Percentiles rank a stretch among this genome's conserved stretches.
Conservation (phyloP, 2,797 vertebrate species). For the Ciconia nigra region DNA sequence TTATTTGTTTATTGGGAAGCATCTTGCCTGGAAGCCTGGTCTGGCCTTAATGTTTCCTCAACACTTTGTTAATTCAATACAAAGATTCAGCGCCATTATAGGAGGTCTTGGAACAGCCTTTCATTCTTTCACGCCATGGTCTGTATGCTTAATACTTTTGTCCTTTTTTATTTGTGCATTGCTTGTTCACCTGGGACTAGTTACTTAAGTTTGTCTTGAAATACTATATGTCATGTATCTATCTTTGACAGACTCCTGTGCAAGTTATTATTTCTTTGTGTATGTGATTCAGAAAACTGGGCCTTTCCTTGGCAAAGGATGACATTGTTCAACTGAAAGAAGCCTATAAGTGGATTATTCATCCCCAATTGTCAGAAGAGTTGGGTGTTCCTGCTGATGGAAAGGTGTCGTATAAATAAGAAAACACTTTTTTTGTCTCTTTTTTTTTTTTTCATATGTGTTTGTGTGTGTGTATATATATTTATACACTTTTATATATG, state of each 20-base stretch:
- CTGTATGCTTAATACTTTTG: background rate
- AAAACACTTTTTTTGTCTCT: background rate
- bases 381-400: conserved; percentile 84
- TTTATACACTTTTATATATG: background rate
- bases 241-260: background rate
- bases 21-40: background rate
- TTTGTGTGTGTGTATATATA: background rate
- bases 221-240: background rate
- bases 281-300: conserved; percentile 75
- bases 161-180: background rate
- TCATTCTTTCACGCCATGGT: background rate
- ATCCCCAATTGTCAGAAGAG: conserved; percentile 81
- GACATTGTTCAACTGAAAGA: conserved; percentile 92
- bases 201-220: background rate
- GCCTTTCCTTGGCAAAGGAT: conserved; percentile 79
- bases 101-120: background rate
- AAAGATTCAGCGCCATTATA: background rate
- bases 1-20: background rate
- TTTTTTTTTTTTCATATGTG: background rate
- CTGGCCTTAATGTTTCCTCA: background rate
- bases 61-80: background rate
- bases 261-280: conserved; percentile 18
- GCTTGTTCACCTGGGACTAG: background rate
- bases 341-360: conserved; percentile 91
- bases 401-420: conserved; percentile 77